Conservation (phyloP, 2,113 vertebrate genomes). For the Oryzias javanicus region DNA sequence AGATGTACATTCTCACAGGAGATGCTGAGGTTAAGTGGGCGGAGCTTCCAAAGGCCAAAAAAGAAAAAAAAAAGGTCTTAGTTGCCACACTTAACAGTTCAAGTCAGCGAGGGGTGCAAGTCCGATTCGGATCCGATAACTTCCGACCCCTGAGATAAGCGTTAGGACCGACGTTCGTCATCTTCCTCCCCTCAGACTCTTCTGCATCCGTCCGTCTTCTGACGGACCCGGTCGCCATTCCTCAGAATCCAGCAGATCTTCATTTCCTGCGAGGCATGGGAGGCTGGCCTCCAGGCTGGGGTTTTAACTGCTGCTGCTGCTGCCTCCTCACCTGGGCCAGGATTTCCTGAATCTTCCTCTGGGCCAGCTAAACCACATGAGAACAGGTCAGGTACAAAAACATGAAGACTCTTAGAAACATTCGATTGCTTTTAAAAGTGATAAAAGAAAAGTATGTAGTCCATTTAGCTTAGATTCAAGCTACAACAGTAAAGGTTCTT, state of each 20-base stretch:
- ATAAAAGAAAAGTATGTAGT: too few relatives aligned
- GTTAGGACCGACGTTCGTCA: constrained; percentile 37
- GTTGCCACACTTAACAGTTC: constrained; percentile 40
- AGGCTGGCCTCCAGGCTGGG: constrained; percentile 80
- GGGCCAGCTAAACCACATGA: constrained; percentile 83
- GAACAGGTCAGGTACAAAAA: too few relatives aligned
- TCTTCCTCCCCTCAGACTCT: constrained; percentile 45
- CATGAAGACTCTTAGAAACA: too few relatives aligned
- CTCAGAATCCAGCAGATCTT: constrained; percentile 56
- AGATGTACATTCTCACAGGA: constrained; percentile 89
- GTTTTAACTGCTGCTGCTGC: constrained; percentile 89
- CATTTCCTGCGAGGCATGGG: constrained; percentile 88
- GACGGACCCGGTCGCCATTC: constrained; percentile 60
- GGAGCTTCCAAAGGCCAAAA: constrained; percentile 28
- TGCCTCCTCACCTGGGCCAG: constrained; percentile 96
- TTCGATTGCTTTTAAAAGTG: too few relatives aligned
- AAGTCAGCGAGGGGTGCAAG: constrained; percentile 54
- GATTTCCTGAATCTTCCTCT: constrained; percentile 99
- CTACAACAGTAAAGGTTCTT: too few relatives aligned
- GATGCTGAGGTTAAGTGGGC: constrained; percentile 74
- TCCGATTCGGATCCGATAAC: constrained; percentile 56
- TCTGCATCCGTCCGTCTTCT: constrained; percentile 52
- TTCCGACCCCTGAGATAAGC: constrained; percentile 68
- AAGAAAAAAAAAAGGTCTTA: constrained; percentile 9
- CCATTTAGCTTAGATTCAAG: too few relatives aligned